phyloP scores from a whole-genome alignment of 2,797 vertebrate genomes.

The Danionella dracula region DNA sequence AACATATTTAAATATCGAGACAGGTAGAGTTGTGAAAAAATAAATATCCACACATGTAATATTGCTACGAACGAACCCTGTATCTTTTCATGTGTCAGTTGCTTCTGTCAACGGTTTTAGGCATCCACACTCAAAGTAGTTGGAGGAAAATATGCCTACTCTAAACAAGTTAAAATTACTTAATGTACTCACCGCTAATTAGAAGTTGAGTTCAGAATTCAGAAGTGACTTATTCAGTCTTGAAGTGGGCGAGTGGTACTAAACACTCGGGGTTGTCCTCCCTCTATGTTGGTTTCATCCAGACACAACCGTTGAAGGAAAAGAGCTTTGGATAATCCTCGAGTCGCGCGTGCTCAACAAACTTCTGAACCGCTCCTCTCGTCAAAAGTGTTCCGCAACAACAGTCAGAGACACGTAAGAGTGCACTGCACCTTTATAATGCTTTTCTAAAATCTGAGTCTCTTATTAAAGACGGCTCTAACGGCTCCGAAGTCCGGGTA shows the following conservation, averaged over 20 bases:
- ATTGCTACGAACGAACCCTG: too few relatives aligned
- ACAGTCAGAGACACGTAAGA: not conserved
- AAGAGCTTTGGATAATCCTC: conserved; percentile 37
- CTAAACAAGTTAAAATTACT: too few relatives aligned
- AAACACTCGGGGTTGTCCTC: too few relatives aligned
- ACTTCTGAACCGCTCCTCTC: conserved; percentile 21
- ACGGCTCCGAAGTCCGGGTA: not conserved
- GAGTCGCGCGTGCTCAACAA: conserved; percentile 6
- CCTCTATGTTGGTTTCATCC: not conserved
- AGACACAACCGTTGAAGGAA: not conserved
- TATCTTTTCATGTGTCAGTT: too few relatives aligned
- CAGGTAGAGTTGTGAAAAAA: too few relatives aligned
- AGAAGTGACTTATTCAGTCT: not conserved
- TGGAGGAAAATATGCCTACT: too few relatives aligned
- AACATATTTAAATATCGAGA: too few relatives aligned
- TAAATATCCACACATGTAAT: too few relatives aligned
- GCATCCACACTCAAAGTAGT: too few relatives aligned
- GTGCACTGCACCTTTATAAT: not conserved
- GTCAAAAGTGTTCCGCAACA: not conserved
- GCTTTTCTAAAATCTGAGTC: not conserved
- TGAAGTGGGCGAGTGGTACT: not conserved
- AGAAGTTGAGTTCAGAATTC: not conserved
- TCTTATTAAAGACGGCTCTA: not conserved
- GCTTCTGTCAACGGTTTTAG: too few relatives aligned
- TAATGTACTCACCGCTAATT: conserved; percentile 24